Conservation (phyloP, 1,140 invertebrate genomes). For the Drosophila obscura region DNA sequence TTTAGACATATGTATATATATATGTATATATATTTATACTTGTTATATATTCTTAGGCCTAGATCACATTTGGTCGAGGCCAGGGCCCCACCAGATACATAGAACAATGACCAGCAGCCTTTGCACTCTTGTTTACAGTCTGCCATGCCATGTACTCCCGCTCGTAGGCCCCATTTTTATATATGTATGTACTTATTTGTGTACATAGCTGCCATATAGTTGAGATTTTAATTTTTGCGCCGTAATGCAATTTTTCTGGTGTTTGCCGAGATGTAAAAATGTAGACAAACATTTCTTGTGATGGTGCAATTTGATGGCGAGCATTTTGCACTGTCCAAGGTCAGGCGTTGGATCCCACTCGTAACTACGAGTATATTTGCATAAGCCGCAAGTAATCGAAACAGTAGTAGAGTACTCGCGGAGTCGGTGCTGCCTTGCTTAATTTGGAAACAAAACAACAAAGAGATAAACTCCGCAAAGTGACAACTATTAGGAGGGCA, state of each 20-base stretch:
- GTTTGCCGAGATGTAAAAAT: constrained; percentile 36
- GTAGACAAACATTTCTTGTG: constrained; percentile 47
- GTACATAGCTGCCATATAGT: constrained; percentile 37
- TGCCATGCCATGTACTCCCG: not conserved
- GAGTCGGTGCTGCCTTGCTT: not conserved
- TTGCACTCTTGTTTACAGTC: constrained; percentile 31
- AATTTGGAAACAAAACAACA: not conserved
- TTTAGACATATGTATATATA: not conserved
- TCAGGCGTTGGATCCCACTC: not conserved
- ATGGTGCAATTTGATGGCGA: constrained; percentile 50
- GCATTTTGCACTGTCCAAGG: constrained; percentile 41
- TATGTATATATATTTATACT: too few relatives aligned
- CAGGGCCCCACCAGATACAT: constrained; percentile 11
- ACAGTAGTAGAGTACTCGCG: too few relatives aligned
- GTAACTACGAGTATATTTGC: constrained; percentile 13
- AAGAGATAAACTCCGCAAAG: not conserved
- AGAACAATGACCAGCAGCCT: constrained; percentile 47
- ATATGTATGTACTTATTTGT: constrained; percentile 1
- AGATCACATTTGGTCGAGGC: constrained; percentile 24
- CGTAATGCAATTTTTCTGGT: constrained; percentile 39
- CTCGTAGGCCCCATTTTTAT: constrained; percentile 19
- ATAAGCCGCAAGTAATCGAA: constrained; percentile 19
- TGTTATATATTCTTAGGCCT: constrained; percentile 23
- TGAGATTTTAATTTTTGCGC: constrained; percentile 38
- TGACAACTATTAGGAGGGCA: constrained; percentile 31